These are phyloP conservation scores for Lepidurus packardi DNA, from an alignment of 1,140 invertebrate genomes.

Conservation along the genomic window DNA sequence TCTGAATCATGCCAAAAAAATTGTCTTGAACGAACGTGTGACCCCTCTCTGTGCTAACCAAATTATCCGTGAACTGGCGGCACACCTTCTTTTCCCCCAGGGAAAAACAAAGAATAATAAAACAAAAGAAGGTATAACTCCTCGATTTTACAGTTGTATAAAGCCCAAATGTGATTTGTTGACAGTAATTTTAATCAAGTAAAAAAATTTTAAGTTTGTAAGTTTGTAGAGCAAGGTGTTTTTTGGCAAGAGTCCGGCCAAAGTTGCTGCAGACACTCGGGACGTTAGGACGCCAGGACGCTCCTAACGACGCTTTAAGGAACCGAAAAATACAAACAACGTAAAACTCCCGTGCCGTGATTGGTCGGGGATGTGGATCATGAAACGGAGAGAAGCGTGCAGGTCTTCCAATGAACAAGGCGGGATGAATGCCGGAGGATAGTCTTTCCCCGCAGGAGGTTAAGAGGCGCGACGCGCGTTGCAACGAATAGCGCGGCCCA, in stretches of 20 bases:
- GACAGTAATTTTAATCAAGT: no score
- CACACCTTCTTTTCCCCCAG: no score
- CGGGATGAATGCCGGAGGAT: slow-evolving; percentile 10
- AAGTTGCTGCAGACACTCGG: not conserved
- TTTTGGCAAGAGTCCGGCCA: no score
- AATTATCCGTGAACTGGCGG: no score
- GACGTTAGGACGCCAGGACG: not conserved
- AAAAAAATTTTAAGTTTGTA: no score
- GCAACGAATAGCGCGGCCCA: slow-evolving; percentile 23
- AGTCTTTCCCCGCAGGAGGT: slow-evolving; percentile 20
- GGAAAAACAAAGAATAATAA: no score
- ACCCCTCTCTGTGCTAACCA: no score
- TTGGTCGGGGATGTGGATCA: not conserved
- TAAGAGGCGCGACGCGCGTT: slow-evolving; percentile 11
- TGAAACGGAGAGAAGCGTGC: slow-evolving; percentile 2
- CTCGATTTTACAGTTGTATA: no score
- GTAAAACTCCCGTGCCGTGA: not conserved
- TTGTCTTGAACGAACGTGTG: not conserved
- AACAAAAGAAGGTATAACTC: no score
- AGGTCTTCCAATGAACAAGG: not conserved
- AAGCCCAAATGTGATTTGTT: no score
- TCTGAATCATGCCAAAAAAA: not conserved
- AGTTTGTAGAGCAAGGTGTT: no score
- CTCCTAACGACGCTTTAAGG: not conserved
- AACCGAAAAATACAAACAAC: not conserved